Conservation (phyloP, 2,113 vertebrate species). For the Orientallactaga bullata region DNA sequence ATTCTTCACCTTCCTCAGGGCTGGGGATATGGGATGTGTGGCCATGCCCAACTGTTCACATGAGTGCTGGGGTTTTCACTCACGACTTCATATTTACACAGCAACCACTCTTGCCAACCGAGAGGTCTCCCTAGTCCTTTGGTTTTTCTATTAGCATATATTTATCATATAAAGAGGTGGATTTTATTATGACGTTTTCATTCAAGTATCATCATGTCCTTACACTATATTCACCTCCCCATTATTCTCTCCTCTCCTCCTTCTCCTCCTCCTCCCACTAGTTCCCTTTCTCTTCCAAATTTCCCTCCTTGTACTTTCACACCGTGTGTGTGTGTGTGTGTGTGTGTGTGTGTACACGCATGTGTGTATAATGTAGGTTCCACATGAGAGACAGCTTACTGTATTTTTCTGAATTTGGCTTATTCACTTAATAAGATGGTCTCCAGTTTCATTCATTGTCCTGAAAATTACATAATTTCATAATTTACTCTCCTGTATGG, state of each 20-base stretch:
- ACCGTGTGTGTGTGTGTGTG: no score
- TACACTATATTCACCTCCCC: background rate
- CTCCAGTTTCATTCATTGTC: background rate
- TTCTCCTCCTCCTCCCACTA: background rate
- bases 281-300: background rate
- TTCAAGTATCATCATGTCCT: background rate
- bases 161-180: background rate
- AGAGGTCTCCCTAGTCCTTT: no score
- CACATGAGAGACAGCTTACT: background rate
- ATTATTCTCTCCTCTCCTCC: background rate
- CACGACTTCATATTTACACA: no score
- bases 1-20: no score
- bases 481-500: background rate
- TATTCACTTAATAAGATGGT: background rate
- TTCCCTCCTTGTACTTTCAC: background rate
- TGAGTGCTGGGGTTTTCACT: no score
- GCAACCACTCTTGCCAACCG: no score
- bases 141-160: background rate
- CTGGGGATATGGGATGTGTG: no score
- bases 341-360: no score
- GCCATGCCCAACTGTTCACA: no score
- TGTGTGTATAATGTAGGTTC: background rate
- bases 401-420: background rate
- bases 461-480: background rate
- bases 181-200: background rate